Conservation (phyloP, 2,113 vertebrate genomes). For the Proterorhinus semilunaris region DNA sequence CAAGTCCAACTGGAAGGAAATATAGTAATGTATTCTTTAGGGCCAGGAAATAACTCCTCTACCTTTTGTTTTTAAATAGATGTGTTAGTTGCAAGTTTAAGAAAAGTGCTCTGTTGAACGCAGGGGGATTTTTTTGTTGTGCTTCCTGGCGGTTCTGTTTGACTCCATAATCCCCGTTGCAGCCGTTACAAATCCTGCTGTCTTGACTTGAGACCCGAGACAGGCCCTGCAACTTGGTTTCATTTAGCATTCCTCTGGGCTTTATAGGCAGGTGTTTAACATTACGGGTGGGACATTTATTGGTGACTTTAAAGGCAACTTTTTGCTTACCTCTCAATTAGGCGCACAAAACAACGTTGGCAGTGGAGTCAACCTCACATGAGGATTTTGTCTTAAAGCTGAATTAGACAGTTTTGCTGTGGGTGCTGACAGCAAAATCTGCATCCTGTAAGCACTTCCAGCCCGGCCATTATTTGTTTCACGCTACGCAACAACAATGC, state of each 20-base stretch:
- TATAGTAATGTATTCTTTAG: too few relatives aligned
- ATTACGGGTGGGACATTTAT: conserved; percentile 81
- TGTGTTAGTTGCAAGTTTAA: neutral
- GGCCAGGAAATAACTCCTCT: too few relatives aligned
- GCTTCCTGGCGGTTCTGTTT: conserved; percentile 69
- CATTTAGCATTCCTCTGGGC: conserved; percentile 80
- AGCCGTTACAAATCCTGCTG: conserved; percentile 78
- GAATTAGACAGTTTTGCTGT: neutral
- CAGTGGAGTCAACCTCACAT: conserved; percentile 37
- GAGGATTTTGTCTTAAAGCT: neutral
- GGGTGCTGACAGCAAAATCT: neutral
- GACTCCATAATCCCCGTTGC: conserved; percentile 76
- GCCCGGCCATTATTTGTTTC: too few relatives aligned
- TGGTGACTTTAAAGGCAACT: conserved; percentile 78
- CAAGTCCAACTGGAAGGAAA: too few relatives aligned
- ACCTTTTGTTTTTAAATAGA: too few relatives aligned
- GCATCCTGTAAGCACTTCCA: neutral
- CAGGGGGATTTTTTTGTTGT: conserved; percentile 46
- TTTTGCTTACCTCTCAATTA: conserved; percentile 81
- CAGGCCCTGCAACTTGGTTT: conserved; percentile 76
- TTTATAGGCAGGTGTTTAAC: conserved; percentile 83
- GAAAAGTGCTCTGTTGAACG: conserved; percentile 36
- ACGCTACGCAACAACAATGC: too few relatives aligned
- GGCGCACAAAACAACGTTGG: conserved; percentile 47
- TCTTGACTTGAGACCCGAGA: conserved; percentile 77